Percentiles rank a stretch among this genome's conserved stretches.
Conservation (phyloP, 2,888 invertebrate genomes). For the Mylabris sibirica region DNA sequence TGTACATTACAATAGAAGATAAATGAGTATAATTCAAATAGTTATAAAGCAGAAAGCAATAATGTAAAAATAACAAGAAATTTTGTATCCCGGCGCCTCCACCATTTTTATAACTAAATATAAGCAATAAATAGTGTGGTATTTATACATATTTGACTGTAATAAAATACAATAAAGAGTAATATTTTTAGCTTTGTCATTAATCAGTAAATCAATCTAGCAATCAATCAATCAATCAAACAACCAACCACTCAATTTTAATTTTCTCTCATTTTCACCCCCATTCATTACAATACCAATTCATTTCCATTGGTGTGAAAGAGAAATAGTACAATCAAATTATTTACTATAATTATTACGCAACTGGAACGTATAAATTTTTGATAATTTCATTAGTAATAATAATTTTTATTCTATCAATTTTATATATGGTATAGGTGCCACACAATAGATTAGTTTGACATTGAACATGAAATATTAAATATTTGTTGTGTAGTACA, state of each 20-base stretch:
- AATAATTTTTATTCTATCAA: background rate
- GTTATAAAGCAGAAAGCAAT: background rate
- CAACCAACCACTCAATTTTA: background rate
- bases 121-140: no score
- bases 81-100: slow-evolving; percentile 3
- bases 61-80: background rate
- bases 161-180: background rate
- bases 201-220: background rate
- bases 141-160: no score
- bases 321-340: no score
- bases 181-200: background rate
- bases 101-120: background rate
- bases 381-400: no score
- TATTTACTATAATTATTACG: no score
- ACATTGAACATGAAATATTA: background rate
- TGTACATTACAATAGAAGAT: background rate
- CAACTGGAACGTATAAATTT: no score
- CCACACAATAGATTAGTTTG: background rate
- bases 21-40: background rate
- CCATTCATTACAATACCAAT: background rate
- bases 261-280: background rate
- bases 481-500: background rate
- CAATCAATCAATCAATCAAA: background rate
- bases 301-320: no score
- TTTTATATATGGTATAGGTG: background rate